phyloP scores from a whole-genome alignment of 2,888 invertebrate genomes.

The Andrena bucephala region DNA sequence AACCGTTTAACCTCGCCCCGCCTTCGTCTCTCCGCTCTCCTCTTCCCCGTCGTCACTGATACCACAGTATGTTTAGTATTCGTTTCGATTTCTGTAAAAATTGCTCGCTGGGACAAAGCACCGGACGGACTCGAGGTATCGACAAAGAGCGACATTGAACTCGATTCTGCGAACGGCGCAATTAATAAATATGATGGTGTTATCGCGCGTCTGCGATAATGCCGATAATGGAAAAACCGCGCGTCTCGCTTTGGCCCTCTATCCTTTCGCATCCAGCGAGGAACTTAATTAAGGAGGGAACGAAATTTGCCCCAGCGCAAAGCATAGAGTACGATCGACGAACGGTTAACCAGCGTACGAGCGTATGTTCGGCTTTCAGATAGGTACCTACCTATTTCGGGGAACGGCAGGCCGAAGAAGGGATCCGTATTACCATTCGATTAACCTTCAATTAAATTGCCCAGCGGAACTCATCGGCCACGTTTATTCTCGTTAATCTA shows the following conservation, averaged over 20 bases:
- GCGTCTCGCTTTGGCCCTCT: background rate
- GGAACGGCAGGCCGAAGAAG: background rate
- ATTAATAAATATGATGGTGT: background rate
- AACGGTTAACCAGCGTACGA: background rate
- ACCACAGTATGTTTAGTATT: background rate
- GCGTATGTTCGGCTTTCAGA: no score
- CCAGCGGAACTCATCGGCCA: background rate
- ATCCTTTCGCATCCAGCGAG: slow-evolving; percentile 8
- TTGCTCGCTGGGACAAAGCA: background rate
- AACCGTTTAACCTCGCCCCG: no score
- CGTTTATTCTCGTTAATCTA: slow-evolving; percentile 10
- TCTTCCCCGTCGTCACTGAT: no score
- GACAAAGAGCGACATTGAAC: background rate
- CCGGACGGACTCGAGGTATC: background rate
- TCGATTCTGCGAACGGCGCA: slow-evolving; percentile 6
- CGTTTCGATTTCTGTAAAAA: background rate
- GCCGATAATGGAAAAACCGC: background rate
- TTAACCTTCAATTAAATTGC: background rate
- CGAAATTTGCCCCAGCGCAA: background rate
- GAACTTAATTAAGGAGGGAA: background rate
- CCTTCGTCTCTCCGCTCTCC: no score
- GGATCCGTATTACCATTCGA: background rate
- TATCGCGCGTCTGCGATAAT: background rate
- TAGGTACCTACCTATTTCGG: no score
- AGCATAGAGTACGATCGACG: slow-evolving; percentile 16